phyloP scores from a whole-genome alignment of 2,797 vertebrate genomes.

The Halcyon leucocephala region DNA sequence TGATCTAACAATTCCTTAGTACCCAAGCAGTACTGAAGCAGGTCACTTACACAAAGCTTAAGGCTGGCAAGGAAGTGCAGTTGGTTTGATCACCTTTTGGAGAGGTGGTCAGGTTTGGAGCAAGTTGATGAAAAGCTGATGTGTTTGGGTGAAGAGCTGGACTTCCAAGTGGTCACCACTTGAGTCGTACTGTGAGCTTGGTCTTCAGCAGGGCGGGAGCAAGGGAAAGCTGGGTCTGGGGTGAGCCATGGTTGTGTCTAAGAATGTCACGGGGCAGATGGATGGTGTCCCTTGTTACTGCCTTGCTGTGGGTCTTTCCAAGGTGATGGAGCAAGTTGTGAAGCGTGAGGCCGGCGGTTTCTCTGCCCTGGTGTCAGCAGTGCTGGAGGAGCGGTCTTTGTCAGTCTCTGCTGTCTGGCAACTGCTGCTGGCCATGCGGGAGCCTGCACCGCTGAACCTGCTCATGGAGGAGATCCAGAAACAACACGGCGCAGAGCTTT shows the following conservation, averaged over 20 bases:
- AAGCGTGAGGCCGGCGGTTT: constrained; percentile 41
- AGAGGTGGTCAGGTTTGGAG: not conserved
- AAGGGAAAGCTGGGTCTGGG: not conserved
- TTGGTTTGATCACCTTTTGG: not conserved
- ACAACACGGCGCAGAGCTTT: constrained; percentile 62
- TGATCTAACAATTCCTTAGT: not conserved
- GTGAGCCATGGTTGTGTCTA: not conserved
- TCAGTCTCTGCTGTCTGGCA: constrained; percentile 72
- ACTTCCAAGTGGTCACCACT: not conserved
- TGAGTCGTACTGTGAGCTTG: not conserved
- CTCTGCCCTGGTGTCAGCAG: constrained; percentile 63
- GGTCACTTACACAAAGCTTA: not conserved
- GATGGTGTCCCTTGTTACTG: not conserved
- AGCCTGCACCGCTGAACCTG: constrained; percentile 20
- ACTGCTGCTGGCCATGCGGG: constrained; percentile 67
- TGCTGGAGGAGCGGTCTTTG: constrained; percentile 67
- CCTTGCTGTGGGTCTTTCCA: not conserved
- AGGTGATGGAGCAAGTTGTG: constrained; percentile 73
- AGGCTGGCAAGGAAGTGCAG: not conserved
- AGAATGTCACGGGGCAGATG: not conserved
- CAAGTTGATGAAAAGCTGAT: not conserved
- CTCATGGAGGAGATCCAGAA: constrained; percentile 75
- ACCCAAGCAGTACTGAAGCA: not conserved
- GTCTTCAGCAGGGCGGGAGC: not conserved
- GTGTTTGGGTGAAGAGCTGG: not conserved